Conservation (phyloP, 2,797 vertebrate genomes). For the Sciurus vulgaris region DNA sequence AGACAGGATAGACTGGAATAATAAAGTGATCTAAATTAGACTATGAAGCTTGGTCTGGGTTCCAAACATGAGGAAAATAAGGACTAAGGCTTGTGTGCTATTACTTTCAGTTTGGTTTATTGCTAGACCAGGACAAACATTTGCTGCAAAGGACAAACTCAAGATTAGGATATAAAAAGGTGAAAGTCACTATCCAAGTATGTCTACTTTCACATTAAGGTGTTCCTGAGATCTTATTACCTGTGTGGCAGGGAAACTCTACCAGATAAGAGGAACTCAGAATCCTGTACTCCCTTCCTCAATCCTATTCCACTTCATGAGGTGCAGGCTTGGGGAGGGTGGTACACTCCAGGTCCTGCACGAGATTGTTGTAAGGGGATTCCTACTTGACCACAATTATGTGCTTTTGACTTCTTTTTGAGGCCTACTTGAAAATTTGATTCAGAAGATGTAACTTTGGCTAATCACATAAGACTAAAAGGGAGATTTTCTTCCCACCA, state of each 20-base stretch:
- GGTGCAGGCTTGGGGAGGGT: accelerated
- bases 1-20: background rate
- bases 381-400: background rate
- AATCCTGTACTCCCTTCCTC: background rate
- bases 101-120: background rate
- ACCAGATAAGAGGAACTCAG: background rate
- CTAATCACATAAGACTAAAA: background rate
- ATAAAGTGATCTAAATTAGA: background rate
- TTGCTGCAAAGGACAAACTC: background rate
- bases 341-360: background rate
- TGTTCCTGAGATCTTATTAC: background rate
- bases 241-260: background rate
- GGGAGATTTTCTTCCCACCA: background rate
- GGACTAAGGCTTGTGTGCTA: background rate
- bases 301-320: background rate
- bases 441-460: background rate
- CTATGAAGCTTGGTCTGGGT: background rate
- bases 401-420: background rate
- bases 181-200: background rate
- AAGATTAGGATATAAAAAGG: background rate
- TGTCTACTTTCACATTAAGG: background rate
- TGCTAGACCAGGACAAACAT: background rate
- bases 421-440: background rate
- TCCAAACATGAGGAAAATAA: background rate
- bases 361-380: background rate